Percentiles rank a stretch among this genome's conserved stretches.
These are phyloP conservation scores for Momotus momota DNA, from an alignment of 2,797 vertebrate genomes.

Conservation along the genomic window DNA sequence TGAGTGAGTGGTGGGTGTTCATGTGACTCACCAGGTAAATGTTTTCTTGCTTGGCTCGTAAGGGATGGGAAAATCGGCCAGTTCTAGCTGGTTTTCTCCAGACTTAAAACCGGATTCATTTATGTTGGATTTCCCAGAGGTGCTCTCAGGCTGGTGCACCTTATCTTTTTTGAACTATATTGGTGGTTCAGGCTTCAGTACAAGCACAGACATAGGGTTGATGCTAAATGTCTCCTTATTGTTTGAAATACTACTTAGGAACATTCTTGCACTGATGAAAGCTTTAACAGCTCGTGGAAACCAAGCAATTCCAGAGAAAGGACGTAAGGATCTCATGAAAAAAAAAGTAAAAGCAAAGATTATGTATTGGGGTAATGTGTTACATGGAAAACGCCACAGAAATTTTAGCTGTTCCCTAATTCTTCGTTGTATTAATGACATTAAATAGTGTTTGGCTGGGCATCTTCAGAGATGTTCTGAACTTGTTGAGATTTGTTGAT, in stretches of 20 bases:
- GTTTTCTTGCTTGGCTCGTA: not conserved
- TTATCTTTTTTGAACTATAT: not conserved
- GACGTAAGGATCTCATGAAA: not conserved
- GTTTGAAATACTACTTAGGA: not conserved
- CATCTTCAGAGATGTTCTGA: not conserved
- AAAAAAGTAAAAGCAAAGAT: not conserved
- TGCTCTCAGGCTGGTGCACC: not conserved
- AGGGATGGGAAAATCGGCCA: not conserved
- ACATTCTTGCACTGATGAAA: not conserved
- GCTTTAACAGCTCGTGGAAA: not conserved
- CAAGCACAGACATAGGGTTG: not conserved
- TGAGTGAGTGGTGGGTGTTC: rapidly evolving
- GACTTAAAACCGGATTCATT: not conserved
- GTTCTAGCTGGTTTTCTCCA: not conserved
- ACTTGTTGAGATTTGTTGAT: conserved; percentile 36
- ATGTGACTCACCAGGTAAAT: not conserved
- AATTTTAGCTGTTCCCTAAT: not conserved
- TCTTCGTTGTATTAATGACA: not conserved
- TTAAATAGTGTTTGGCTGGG: not conserved
- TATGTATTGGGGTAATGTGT: not conserved
- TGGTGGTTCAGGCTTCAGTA: not conserved
- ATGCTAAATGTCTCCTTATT: not conserved
- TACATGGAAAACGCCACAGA: not conserved
- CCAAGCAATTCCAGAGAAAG: not conserved
- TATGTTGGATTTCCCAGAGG: not conserved